phyloP scores from a whole-genome alignment of 2,888 invertebrate species.

The Operophtera brumata region DNA sequence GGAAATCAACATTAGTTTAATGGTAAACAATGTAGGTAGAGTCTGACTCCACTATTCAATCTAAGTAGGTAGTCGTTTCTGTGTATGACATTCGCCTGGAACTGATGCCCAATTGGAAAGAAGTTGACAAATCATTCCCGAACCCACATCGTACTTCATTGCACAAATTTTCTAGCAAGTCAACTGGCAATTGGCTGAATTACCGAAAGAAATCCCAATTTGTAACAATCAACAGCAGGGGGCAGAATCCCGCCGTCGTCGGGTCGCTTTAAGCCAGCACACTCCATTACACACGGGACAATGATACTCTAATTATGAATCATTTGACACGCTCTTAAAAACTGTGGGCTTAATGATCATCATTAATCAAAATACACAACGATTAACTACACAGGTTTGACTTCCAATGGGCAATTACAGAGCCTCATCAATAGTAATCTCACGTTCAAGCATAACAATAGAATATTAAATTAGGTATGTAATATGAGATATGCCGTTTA shows the following conservation, averaged over 20 bases:
- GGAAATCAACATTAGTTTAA: no score
- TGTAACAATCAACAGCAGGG: conserved; percentile 69
- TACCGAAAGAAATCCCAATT: conserved; percentile 71
- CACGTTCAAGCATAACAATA: conserved; percentile 42
- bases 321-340: conserved; percentile 70
- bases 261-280: conserved; percentile 48
- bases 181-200: conserved; percentile 43
- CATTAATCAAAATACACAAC: conserved; percentile 56
- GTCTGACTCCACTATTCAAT: background rate
- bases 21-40: background rate
- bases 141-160: conserved; percentile 54
- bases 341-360: conserved; percentile 55
- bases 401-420: conserved; percentile 26
- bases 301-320: conserved; percentile 75
- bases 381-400: conserved; percentile 35
- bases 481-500: conserved; percentile 46
- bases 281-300: conserved; percentile 68
- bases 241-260: conserved; percentile 43
- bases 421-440: conserved; percentile 38
- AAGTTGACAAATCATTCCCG: conserved; percentile 54
- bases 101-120: conserved; percentile 20
- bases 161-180: conserved; percentile 40
- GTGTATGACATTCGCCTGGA: background rate
- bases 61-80: background rate
- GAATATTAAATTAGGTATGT: conserved; percentile 35